Percentiles rank a stretch among this genome's conserved stretches.
phyloP scores from a whole-genome alignment of 2,797 vertebrate species.

The Anguilla marmorata region DNA sequence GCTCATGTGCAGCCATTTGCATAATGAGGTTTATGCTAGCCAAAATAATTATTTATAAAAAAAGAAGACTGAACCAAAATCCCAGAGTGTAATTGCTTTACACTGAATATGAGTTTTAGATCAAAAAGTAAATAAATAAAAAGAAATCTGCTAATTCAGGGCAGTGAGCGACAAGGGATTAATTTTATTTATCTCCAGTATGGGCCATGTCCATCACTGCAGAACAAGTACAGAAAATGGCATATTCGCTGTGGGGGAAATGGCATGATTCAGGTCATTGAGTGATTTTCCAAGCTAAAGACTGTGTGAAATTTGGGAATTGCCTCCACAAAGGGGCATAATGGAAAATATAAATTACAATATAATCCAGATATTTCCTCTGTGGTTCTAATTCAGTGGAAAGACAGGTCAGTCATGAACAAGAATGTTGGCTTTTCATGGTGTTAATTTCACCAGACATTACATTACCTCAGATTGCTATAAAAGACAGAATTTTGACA shows the following conservation, averaged over 20 bases:
- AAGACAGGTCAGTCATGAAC: neutral
- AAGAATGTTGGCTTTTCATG: too few relatives aligned
- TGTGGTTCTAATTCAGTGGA: neutral
- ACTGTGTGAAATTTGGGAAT: neutral
- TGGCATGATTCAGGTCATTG: neutral
- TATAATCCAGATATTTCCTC: neutral
- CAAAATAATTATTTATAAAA: too few relatives aligned
- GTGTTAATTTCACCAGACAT: neutral
- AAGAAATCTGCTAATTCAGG: too few relatives aligned
- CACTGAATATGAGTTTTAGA: too few relatives aligned
- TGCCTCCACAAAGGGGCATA: neutral
- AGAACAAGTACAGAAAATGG: neutral
- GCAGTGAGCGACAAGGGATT: too few relatives aligned
- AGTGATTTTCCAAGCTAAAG: neutral
- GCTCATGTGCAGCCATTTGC: too few relatives aligned
- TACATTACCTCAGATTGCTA: neutral
- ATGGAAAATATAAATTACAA: neutral
- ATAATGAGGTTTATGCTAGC: too few relatives aligned
- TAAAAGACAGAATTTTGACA: neutral
- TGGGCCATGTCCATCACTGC: too few relatives aligned
- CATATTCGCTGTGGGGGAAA: neutral
- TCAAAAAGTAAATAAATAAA: too few relatives aligned
- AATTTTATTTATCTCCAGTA: too few relatives aligned
- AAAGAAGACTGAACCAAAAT: too few relatives aligned
- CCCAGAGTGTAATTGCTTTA: too few relatives aligned